phyloP scores from a whole-genome alignment of 2,888 invertebrate species.

The Drosophila aldrichi region DNA sequence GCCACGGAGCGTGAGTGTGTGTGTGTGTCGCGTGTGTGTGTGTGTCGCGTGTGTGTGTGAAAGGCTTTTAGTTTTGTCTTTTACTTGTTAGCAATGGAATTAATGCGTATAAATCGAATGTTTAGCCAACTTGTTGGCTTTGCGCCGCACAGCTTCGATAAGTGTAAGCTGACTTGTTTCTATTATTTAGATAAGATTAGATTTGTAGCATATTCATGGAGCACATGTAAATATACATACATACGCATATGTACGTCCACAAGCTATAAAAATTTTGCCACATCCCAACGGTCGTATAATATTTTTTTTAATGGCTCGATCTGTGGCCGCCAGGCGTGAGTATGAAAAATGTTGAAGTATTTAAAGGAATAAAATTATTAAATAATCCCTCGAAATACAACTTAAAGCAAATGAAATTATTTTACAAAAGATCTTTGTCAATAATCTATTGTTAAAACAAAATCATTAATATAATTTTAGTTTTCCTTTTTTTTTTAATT shows the following conservation, averaged over 20 bases:
- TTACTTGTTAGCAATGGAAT: constrained; percentile 4
- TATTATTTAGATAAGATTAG: background rate
- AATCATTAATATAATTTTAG: too few relatives aligned
- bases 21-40: background rate
- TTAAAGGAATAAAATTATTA: too few relatives aligned
- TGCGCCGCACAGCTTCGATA: background rate
- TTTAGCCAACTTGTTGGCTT: constrained; percentile 19
- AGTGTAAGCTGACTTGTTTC: constrained; percentile 2
- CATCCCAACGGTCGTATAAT: background rate
- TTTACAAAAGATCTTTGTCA: too few relatives aligned
- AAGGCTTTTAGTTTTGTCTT: constrained; percentile 10
- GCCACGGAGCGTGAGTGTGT: background rate
- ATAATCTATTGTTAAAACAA: too few relatives aligned
- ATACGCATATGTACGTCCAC: too few relatives aligned
- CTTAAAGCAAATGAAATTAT: too few relatives aligned
- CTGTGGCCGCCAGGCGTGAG: background rate
- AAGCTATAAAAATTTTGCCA: background rate
- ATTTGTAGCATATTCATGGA: too few relatives aligned
- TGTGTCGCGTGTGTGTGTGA: constrained; percentile 5
- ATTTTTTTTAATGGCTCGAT: background rate
- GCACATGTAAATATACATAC: background rate
- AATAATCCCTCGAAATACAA: too few relatives aligned
- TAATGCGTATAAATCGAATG: constrained; percentile 22
- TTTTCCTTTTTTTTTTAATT: too few relatives aligned
- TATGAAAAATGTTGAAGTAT: background rate